Conservation (phyloP, 1,140 invertebrate species). For the Drosophila grimshawi region DNA sequence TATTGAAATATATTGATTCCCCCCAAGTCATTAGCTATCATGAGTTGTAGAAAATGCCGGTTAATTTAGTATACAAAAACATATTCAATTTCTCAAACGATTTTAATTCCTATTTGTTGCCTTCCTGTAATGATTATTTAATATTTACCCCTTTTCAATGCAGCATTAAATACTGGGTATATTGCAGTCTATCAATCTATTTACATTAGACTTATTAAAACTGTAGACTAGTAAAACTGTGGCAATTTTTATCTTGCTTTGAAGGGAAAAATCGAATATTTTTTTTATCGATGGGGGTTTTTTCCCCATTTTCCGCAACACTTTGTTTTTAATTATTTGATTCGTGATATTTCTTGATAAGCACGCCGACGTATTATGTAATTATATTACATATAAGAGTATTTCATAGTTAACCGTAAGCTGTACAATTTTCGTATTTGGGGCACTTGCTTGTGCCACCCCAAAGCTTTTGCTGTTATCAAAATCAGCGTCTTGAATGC, state of each 20-base stretch:
- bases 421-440: not conserved
- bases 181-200: not conserved
- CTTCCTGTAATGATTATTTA: no score
- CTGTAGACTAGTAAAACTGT: not conserved
- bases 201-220: not conserved
- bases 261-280: constrained; percentile 47
- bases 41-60: no score
- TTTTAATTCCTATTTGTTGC: no score
- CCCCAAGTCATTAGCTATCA: no score
- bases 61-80: no score
- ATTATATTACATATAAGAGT: constrained; percentile 33
- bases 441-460: not conserved
- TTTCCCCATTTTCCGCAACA: constrained; percentile 19
- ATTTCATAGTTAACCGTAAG: constrained; percentile 33
- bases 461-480: constrained; percentile 12
- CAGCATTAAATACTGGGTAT: not conserved
- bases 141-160: no score
- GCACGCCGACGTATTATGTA: constrained; percentile 32
- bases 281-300: constrained; percentile 39
- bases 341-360: constrained; percentile 50
- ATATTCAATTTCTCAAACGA: no score
- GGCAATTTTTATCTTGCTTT: not conserved
- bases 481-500: constrained; percentile 35
- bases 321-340: constrained; percentile 67
- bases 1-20: no score